Conservation (phyloP, 1,140 invertebrate species). For the Archegozetes longisetosus region DNA sequence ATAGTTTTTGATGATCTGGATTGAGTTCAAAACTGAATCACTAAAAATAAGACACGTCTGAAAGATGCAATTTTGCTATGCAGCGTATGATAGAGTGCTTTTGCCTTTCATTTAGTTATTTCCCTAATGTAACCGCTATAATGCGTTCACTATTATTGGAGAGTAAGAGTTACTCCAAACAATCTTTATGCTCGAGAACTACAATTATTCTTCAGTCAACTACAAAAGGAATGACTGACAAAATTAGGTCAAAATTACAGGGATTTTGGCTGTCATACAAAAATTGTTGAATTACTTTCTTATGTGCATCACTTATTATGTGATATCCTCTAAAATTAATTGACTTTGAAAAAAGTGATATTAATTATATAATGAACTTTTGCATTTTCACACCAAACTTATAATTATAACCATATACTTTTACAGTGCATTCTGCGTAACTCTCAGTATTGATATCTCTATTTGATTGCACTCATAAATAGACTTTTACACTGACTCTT, state of each 20-base stretch:
- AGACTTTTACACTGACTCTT: no score
- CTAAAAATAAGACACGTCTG: no score
- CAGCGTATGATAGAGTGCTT: neutral
- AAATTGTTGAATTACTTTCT: neutral
- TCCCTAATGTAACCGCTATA: no score
- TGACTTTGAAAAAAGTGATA: neutral
- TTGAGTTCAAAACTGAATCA: neutral
- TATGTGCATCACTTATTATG: neutral
- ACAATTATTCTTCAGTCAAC: no score
- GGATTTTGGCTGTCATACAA: neutral
- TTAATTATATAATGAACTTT: no score
- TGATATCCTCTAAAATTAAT: neutral
- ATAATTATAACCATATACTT: neutral
- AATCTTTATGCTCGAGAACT: no score
- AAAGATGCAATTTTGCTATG: no score
- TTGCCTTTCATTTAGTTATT: neutral
- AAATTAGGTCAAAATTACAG: neutral
- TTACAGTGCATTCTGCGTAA: neutral
- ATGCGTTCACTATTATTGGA: no score
- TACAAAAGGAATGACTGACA: no score
- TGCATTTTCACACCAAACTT: neutral
- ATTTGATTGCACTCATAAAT: no score
- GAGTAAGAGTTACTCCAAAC: no score
- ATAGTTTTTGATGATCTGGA: neutral
- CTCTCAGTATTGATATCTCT: no score